Evolutionary conservation across 2,888 invertebrate genomes (phyloP), one percentile per base, ranked within the genome.

Genomic region (Ennomos erosarius): DNA sequence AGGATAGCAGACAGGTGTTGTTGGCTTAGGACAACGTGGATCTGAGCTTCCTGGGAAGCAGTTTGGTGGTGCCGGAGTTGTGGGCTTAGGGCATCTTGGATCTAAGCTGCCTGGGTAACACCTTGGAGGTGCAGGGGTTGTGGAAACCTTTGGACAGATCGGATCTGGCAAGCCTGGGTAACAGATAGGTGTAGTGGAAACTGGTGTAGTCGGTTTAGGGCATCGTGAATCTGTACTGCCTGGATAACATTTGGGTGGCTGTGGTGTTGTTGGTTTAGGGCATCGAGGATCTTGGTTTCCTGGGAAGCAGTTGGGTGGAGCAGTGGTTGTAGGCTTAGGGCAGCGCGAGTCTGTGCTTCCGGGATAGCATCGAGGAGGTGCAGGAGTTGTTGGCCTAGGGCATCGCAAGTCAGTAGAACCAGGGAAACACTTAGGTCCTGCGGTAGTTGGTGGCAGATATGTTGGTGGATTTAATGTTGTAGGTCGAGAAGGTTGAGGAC

Each of bases 41-140:
- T 67, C 55, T 8, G 36, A 12, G 37, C 42, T 48, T 10, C 55
- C 55, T 8, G 55, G 55, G 42, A 12, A 55, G n/a, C 55, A 55
- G 1, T 5, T 36, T 5, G 47, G 69, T 53, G 58, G 68, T 48
- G 57, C 67, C 10, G 58, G 46, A 10, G 65, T 62, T 6, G 70
- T 65, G 13, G 67, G 68, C 34, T 54, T 45, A 0, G 67, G 56
- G 16, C 81, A 81, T 4, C 77, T 64, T 0, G 79, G 68, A 16
- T 76, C 74, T 0, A 63, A 55, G 6, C 66, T 66, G 0, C 76
- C 76, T 2, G 87, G 88, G 71, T 75, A 85, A 55, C 87, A 85
- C 38, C 66, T 67, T 4, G 73, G 76, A 0, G 76, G 70, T 0
- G 62, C 68, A 5, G 78, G 75, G 3, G 72, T 74, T 0, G 82